These are phyloP conservation scores for Eulemur rubriventer DNA, from an alignment of 2,797 vertebrate genomes.

Conservation along the genomic window DNA sequence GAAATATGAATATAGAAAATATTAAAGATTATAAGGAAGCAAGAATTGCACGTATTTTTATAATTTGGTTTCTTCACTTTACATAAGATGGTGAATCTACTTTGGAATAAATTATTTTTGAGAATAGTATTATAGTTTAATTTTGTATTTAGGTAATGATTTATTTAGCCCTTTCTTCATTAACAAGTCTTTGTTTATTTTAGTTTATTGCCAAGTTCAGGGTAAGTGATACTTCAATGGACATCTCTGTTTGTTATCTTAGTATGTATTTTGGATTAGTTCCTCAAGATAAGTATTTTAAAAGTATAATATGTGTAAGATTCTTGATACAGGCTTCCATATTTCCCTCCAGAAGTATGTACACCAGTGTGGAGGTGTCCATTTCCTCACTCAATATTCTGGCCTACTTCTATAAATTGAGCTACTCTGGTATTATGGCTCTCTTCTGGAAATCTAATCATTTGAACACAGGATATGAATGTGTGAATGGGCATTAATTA, in stretches of 20 bases:
- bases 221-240: not conserved
- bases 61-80: not conserved
- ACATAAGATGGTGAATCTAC: not conserved
- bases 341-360: not conserved
- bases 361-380: fast-evolving
- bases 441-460: not conserved
- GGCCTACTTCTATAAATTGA: not conserved
- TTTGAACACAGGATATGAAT: not conserved
- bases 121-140: not conserved
- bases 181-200: not conserved
- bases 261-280: not conserved
- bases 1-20: not conserved
- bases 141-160: not conserved
- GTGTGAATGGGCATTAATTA: not conserved
- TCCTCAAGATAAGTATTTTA: conserved; percentile 1
- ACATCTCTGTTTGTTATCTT: not conserved
- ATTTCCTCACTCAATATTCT: not conserved
- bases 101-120: conserved; percentile 47
- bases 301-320: not conserved
- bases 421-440: not conserved
- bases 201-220: not conserved
- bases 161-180: not conserved
- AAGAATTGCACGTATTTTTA: not conserved
- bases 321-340: not conserved
- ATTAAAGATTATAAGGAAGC: not conserved